Percentiles rank a stretch among this genome's conserved stretches.
Conservation (phyloP, 2,797 vertebrate species). For the Rhinichthys osculus region DNA sequence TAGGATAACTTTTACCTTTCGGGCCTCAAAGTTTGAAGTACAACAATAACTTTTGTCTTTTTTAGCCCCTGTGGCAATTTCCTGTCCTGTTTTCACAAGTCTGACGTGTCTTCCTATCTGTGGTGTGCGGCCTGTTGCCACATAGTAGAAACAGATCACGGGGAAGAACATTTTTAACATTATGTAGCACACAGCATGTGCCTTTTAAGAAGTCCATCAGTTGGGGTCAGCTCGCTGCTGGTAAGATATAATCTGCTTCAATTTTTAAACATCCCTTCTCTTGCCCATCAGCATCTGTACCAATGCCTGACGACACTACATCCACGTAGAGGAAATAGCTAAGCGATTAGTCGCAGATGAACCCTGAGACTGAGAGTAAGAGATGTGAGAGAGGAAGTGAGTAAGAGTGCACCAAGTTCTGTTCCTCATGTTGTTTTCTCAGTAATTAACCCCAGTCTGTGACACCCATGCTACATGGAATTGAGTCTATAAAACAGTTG, state of each 20-base stretch:
- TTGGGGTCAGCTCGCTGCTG: conserved; percentile 45
- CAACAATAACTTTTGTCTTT: conserved; percentile 59
- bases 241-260: conserved; percentile 56
- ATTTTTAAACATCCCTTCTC: conserved; percentile 32
- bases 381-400: conserved; percentile 63
- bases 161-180: conserved; percentile 61
- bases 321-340: conserved; percentile 55
- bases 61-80: conserved; percentile 75
- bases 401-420: conserved; percentile 53
- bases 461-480: not conserved
- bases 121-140: conserved; percentile 75
- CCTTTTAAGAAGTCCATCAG: conserved; percentile 23
- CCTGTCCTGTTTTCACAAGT: conserved; percentile 83
- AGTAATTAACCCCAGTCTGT: conserved; percentile 7
- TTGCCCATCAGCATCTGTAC: conserved; percentile 47
- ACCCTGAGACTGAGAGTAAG: conserved; percentile 38
- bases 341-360: conserved; percentile 42
- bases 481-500: not conserved
- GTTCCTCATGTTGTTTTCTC: conserved; percentile 55
- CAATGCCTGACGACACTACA: conserved; percentile 41
- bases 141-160: conserved; percentile 69
- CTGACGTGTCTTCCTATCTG: conserved; percentile 71
- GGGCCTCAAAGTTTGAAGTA: conserved; percentile 4
- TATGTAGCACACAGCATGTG: conserved; percentile 38
- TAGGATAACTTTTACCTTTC: not conserved